Evolutionary conservation across 2,888 invertebrate genomes (phyloP).

Genomic region (Melipona bicolor): DNA sequence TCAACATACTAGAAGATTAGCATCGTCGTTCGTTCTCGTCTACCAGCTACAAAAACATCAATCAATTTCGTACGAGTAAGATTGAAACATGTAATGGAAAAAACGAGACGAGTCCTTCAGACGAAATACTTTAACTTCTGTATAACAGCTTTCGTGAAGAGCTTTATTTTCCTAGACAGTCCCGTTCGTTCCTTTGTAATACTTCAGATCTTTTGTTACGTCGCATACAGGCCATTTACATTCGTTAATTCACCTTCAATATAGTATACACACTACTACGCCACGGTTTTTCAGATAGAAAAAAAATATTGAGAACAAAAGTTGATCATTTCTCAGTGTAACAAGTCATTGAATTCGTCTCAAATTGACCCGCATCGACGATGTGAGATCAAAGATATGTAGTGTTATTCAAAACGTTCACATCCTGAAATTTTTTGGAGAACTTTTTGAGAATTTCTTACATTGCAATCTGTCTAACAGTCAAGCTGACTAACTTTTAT

Average conservation of each 20-base stretch:
- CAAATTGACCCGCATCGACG: too few species aligned
- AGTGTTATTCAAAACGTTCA: too few species aligned
- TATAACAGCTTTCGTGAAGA: not conserved
- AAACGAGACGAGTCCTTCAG: not conserved
- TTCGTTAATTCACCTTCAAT: conserved; percentile 1
- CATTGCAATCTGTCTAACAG: too few species aligned
- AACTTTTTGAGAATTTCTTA: too few species aligned
- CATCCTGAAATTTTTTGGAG: too few species aligned
- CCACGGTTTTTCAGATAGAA: not conserved
- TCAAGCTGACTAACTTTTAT: too few species aligned
- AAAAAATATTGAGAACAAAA: not conserved
- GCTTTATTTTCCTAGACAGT: conserved; percentile 2
- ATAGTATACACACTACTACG: not conserved
- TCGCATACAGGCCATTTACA: conserved; percentile 1
- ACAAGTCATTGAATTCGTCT: too few species aligned
- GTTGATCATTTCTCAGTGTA: too few species aligned
- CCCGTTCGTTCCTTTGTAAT: not conserved
- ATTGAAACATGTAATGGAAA: not conserved
- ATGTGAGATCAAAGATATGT: too few species aligned
- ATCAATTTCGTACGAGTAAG: not conserved
- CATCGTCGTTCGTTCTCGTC: not conserved
- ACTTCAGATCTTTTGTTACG: not conserved
- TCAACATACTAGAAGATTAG: not conserved
- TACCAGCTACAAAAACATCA: too few species aligned
- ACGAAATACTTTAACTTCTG: conserved; percentile 7